Evolutionary conservation across 2,113 vertebrate genomes (phyloP), one percentile per base, ranked within the genome.

Genomic region (Catharus fuscescens): DNA sequence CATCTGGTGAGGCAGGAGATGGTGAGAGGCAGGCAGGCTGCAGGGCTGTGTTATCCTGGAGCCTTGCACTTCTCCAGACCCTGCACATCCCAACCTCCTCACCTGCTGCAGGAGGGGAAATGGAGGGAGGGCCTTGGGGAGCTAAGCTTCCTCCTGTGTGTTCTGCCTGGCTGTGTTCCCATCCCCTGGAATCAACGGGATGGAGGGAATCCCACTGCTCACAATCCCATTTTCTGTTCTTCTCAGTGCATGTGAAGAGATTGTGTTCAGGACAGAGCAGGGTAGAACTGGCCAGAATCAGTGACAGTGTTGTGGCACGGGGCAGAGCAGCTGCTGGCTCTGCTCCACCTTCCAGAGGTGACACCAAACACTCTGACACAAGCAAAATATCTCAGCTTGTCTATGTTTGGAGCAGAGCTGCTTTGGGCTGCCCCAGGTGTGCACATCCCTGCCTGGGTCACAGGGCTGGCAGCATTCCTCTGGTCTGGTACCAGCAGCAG

Each of bases 241-340:
- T 2, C 59, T 36, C 19, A 4, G 31, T 11, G 48, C 8, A 1
- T 2, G 0, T 0, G 3, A 3, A n/a, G 34, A 56, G 36, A 1
- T 0, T 16, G 62, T 6, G 15, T 3, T 25, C 13, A 7, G 66
- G 5, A 2, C 38, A 36, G 66, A 1, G 2, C 28, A 40, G 34
- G 40, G 18, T 4, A 28, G 10, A 2, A 0, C 18, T 3, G 42
- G 32, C 56, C 48, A 8, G 54, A 9, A 14, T 2, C 0, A 8
- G 23, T n/a, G 70, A 9, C 3, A 4, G 8, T 17, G 14, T 0
- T 24, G 40, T 50, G 48, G 15, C 25, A n/a, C 2, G 13, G 53
- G 36, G 45, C 25, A 48, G 17, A 52, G 44, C 4, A 2, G 36
- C 40, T 50, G 29, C 16, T 47, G 69, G 57, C 20, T 65, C 17